Evolutionary conservation across 2,888 invertebrate genomes (phyloP), one percentile per base, ranked within the genome.

Genomic region (Leptura quadrifasciata): DNA sequence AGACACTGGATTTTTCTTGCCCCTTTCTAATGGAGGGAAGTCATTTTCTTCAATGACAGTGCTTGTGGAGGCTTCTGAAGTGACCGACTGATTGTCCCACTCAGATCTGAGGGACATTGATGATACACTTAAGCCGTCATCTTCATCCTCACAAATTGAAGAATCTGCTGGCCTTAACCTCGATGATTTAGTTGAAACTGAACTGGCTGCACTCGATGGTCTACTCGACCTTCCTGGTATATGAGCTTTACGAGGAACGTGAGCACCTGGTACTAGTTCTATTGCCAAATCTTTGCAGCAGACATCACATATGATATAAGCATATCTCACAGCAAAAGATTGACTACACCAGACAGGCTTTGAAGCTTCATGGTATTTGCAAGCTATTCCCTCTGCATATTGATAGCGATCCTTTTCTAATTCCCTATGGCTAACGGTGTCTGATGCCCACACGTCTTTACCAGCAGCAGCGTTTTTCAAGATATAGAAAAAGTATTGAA

Each of bases 261-360:
- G 91, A n/a, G 85, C 84, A 0, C 90, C 91, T 0, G 88, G 87
- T 54, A 88, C 81, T 0, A 90, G 77, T 6, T 84, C 76, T 9
- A 91, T 88, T 12, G 87, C 87, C 27, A 91, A 79, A 80, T 90
- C 89, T 0, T 81, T 72, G 72, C 90, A 89, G 84, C 91, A 89
- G 67, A 89, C 88, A 76, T 91, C 91, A 39, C 90, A 89, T 54
- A 91, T 90, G 2, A 85, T 82, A 65, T 85, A 91, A 0, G 86
- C 88, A 88, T 89, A 90, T 24, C 91, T 87, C 0, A 85, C 84
- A 0, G 90, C 90, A 73, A 84, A 85, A 0, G 91, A 91, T 21
- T 88, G 83, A 1, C 90, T 89, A 75, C 91, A 91, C 75, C 88
- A 79, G 8, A 78, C 68, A 12, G 84, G 86, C 70, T 90, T 89